Evolutionary conservation across 2,113 vertebrate species (phyloP).

Genomic region (Muntiacus reevesi): DNA sequence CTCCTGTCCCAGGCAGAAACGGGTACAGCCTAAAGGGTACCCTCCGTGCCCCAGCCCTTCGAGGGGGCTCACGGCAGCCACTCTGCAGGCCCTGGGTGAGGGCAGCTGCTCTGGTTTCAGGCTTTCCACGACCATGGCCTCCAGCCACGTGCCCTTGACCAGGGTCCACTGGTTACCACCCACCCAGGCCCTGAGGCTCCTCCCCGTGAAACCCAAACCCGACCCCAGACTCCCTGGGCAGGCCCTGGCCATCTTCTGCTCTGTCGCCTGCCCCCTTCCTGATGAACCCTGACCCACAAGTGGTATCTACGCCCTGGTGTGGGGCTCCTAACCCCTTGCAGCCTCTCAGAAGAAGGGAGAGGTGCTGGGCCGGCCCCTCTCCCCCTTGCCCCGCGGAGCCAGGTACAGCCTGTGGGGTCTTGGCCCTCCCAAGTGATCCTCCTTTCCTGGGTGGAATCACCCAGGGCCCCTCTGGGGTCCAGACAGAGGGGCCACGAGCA

Average conservation of each 20-base stretch:
- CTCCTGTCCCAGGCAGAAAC: not conserved
- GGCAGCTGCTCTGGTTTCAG: not conserved
- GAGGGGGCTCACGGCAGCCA: not conserved
- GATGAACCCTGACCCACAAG: not conserved
- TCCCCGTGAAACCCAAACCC: not conserved
- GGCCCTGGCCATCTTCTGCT: not conserved
- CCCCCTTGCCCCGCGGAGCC: not conserved
- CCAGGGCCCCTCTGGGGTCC: too few relatives aligned
- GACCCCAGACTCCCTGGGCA: not conserved
- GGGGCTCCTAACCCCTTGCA: not conserved
- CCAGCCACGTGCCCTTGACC: not conserved
- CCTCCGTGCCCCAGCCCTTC: not conserved
- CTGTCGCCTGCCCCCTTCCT: not conserved
- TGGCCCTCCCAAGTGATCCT: not conserved
- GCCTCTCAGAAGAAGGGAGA: not conserved
- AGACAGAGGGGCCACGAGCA: not conserved
- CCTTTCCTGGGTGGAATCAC: not conserved
- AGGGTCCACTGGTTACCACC: not conserved
- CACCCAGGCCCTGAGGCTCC: not conserved
- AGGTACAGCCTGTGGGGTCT: not conserved
- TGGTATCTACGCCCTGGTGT: accelerated
- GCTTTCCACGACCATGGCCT: not conserved
- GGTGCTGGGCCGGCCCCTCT: not conserved
- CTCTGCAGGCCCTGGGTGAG: not conserved
- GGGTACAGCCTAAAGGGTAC: not conserved